Conservation (phyloP, 2,888 invertebrate species). For the Pollenia griseotomentosa region DNA sequence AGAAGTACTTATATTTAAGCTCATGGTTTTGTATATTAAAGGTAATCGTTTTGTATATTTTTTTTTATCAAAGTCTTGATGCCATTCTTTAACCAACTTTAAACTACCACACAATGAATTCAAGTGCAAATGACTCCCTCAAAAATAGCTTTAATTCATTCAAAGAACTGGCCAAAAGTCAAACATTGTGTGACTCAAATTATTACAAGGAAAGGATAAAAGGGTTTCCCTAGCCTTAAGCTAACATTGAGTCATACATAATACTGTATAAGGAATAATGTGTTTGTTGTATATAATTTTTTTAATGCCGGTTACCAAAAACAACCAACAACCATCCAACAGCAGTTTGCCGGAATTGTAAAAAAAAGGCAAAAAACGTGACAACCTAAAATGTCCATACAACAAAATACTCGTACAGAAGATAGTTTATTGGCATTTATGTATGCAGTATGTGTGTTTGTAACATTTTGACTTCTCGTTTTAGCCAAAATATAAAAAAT, state of each 20-base stretch:
- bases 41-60: no score
- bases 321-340: slow-evolving; percentile 9
- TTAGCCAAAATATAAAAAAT: slow-evolving; percentile 4
- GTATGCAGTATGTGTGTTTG: slow-evolving; percentile 1
- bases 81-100: no score
- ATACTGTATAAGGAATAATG: neutral
- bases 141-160: slow-evolving; percentile 14
- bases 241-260: slow-evolving; percentile 57
- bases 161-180: slow-evolving; percentile 14
- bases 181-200: slow-evolving; percentile 9
- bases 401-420: slow-evolving; percentile 11
- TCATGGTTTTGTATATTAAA: no score
- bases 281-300: slow-evolving; percentile 8
- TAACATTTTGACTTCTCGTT: slow-evolving; percentile 27
- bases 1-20: no score
- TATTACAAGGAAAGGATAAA: slow-evolving; percentile 26
- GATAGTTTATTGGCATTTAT: slow-evolving; percentile 42
- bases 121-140: neutral
- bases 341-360: slow-evolving; percentile 38
- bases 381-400: slow-evolving; percentile 57
- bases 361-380: slow-evolving; percentile 52
- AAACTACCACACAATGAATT: neutral
- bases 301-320: slow-evolving; percentile 56
- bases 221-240: slow-evolving; percentile 59
- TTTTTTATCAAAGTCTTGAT: no score